phyloP scores from a whole-genome alignment of 2,888 invertebrate genomes.

The Sturmia bella region DNA sequence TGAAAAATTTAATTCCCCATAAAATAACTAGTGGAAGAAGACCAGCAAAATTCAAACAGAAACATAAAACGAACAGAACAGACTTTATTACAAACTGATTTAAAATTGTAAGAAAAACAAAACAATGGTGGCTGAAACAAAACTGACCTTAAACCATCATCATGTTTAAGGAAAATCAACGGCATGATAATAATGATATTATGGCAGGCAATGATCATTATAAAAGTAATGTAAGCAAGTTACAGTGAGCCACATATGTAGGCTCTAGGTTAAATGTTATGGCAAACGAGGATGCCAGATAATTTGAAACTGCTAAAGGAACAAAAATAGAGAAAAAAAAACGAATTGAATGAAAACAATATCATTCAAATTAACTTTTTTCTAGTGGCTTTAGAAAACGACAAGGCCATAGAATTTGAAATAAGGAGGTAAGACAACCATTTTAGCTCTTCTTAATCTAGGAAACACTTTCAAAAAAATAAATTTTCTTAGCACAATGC shows the following conservation, averaged over 20 bases:
- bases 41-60: conserved; percentile 43
- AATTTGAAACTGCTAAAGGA: no score
- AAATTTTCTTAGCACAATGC: no score
- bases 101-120: conserved; percentile 26
- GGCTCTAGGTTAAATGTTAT: no score
- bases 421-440: no score
- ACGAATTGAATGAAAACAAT: no score
- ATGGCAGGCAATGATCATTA: not conserved
- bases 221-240: conserved; percentile 25
- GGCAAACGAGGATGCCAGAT: conserved; percentile 47
- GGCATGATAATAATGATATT: conserved; percentile 4
- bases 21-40: conserved; percentile 57
- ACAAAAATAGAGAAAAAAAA: no score
- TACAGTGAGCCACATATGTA: not conserved
- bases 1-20: conserved; percentile 63
- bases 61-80: not conserved
- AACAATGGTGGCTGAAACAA: conserved; percentile 47
- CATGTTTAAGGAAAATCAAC: conserved; percentile 5
- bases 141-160: conserved; percentile 67
- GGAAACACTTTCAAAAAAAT: no score
- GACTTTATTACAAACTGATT: conserved; percentile 58
- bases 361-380: no score
- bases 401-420: no score
- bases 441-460: no score
- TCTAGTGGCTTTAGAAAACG: no score